phyloP scores from a whole-genome alignment of 2,888 invertebrate species.

The Aspidiotus destructor region DNA sequence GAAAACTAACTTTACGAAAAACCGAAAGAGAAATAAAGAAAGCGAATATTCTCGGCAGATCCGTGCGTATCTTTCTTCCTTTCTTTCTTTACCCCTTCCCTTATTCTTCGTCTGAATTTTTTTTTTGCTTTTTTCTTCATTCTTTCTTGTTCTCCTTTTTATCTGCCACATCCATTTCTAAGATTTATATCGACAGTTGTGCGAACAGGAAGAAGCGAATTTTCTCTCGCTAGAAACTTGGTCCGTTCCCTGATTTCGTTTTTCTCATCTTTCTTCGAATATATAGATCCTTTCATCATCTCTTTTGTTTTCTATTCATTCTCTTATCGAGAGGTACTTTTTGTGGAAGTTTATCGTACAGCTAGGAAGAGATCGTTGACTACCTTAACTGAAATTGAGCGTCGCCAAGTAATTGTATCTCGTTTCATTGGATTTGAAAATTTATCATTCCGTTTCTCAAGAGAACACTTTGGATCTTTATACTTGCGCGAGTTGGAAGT shows the following conservation, averaged over 20 bases:
- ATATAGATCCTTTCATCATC: background rate
- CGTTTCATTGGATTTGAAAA: no score
- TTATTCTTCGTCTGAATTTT: background rate
- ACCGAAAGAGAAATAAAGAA: background rate
- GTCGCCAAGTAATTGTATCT: no score
- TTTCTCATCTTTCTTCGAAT: background rate
- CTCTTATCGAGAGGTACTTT: no score
- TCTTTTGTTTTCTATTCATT: no score
- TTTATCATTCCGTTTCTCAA: no score
- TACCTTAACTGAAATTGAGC: no score
- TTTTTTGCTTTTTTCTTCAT: constrained; percentile 16
- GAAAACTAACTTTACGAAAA: constrained; percentile 12
- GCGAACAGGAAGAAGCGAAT: constrained; percentile 24
- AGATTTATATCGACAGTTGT: constrained; percentile 28
- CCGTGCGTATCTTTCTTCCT: no score
- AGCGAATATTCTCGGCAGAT: constrained; percentile 15
- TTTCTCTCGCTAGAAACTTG: background rate
- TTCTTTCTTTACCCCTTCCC: background rate
- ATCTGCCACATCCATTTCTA: constrained; percentile 25
- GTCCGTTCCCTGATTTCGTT: constrained; percentile 1
- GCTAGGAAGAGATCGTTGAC: no score
- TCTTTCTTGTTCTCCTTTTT: background rate
- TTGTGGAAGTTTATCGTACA: no score
- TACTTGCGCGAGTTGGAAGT: no score
- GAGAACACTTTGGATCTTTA: no score